Base-by-base conservation (phyloP, 1,140 invertebrate species). In the Drosophila equinoxialis region DNA sequence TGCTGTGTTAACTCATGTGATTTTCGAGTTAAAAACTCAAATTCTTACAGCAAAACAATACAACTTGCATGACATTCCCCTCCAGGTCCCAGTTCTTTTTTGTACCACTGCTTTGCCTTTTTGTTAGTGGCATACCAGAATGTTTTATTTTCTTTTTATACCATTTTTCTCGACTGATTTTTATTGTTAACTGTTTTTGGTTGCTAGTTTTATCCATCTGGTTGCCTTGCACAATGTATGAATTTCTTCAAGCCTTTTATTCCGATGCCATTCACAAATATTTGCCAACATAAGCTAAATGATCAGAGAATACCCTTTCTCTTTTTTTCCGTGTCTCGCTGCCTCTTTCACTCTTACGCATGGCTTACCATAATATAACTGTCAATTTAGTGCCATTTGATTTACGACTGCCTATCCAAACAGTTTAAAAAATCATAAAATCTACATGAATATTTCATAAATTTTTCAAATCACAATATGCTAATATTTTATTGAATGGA, bases 21-120 rank as follows among this genome's bases (percentile, higher is more conserved):
- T 89, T 87, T 87, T 77, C 83, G 73, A 83, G 79, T 74, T 83
- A 78, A 87, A 87, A 77, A 57, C 65, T n/a, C 20, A 65, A 78
- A 83, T 89, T 83, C 84, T 83, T 83, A 55, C 65, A 63, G 59
- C 70, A 74, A 78, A 78, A 70, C 17, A 39, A 39, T 39, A 39
- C 11, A 3, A 11, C 37, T 13, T 39, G 37, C 37, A 39, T 37
- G 41, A 23, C n/a, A 6, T 23, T 10, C 37, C 55, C 54, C 37
- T 60, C 35, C 35, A 51, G 42, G 58, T 11, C 61, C 51, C 30
- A 37, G 20, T 20, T 33, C 48, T 20, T 7, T 23, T 20, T n/a
- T 11, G 3, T 10, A 11, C 11, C 37, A 13, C 37, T 13, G 10
- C 60, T 37, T 5, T 14, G 37, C 13, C 33, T 8, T 2, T 48